A percentile compares a stretch with the other conserved stretches of the same genome.
phyloP scores from a whole-genome alignment of 2,797 vertebrate species.

The Fratercula arctica region DNA sequence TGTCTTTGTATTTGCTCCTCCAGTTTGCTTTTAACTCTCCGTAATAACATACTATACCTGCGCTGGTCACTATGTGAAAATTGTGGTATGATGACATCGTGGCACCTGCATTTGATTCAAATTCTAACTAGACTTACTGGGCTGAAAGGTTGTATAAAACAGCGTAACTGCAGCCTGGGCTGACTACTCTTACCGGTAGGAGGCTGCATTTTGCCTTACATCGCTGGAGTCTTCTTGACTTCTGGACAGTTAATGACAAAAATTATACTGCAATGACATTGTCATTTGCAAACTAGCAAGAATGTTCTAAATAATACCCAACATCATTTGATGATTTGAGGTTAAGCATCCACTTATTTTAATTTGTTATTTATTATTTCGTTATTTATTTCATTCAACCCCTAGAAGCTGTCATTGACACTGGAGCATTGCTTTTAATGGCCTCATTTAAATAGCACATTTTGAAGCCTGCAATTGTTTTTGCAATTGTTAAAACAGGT shows the following conservation, averaged over 20 bases:
- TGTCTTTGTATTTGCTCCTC: not conserved
- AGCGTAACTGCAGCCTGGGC: not conserved
- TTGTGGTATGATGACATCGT: not conserved
- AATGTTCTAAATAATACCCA: constrained; percentile 33
- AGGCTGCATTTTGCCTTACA: constrained; percentile 13
- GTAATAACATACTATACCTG: not conserved
- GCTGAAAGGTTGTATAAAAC: not conserved
- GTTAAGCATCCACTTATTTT: constrained; percentile 28
- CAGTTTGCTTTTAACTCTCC: not conserved
- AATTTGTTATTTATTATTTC: not conserved
- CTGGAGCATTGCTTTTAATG: constrained; percentile 62
- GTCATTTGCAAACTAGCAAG: not conserved
- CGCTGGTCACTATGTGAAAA: not conserved
- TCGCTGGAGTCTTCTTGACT: constrained; percentile 39
- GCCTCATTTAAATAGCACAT: constrained; percentile 55
- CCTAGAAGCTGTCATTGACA: constrained; percentile 17
- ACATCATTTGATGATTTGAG: constrained; percentile 45
- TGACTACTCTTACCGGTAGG: not conserved
- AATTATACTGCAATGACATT: constrained; percentile 52
- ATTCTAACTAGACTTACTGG: not conserved
- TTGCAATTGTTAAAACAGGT: constrained; percentile 29
- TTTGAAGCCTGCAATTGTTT: constrained; percentile 60
- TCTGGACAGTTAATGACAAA: constrained; percentile 60
- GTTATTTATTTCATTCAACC: constrained; percentile 1
- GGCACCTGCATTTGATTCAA: not conserved